Evolutionary conservation across 1,140 invertebrate species (phyloP).

Genomic region (Piezodorus guildinii): DNA sequence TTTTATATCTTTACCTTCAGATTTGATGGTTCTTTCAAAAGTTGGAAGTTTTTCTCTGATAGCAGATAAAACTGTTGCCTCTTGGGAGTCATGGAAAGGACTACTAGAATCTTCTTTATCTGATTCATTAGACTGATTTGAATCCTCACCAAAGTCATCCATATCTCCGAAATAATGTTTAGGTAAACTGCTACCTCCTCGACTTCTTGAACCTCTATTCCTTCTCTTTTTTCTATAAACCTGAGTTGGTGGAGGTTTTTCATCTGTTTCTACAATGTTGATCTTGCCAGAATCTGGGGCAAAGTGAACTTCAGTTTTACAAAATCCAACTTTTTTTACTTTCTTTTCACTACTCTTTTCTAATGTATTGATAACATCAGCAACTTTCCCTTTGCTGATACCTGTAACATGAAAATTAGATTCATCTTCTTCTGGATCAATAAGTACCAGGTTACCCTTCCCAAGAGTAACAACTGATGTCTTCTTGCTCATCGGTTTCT

Average conservation of each 20-base stretch:
- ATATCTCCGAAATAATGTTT: constrained; percentile 13
- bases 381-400: constrained; percentile 15
- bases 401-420: constrained; percentile 19
- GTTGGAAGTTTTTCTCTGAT: background rate
- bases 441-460: constrained; percentile 14
- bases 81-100: background rate
- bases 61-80: background rate
- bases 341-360: constrained; percentile 33
- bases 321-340: constrained; percentile 67
- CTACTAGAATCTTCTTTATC: background rate
- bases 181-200: background rate
- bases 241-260: constrained; percentile 68
- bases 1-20: constrained; percentile 17
- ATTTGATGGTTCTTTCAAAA: constrained; percentile 12
- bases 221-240: constrained; percentile 48
- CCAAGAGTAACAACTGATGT: constrained; percentile 21
- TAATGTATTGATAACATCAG: constrained; percentile 9
- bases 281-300: constrained; percentile 69
- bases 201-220: background rate
- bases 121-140: constrained; percentile 19
- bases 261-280: constrained; percentile 75
- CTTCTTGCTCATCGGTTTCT: constrained; percentile 11
- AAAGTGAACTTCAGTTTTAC: constrained; percentile 76
- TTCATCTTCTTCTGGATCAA: constrained; percentile 18
- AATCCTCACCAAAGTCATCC: constrained; percentile 29